Conservation (phyloP, 2,113 vertebrate species). For the Microcebus ravelobensis region DNA sequence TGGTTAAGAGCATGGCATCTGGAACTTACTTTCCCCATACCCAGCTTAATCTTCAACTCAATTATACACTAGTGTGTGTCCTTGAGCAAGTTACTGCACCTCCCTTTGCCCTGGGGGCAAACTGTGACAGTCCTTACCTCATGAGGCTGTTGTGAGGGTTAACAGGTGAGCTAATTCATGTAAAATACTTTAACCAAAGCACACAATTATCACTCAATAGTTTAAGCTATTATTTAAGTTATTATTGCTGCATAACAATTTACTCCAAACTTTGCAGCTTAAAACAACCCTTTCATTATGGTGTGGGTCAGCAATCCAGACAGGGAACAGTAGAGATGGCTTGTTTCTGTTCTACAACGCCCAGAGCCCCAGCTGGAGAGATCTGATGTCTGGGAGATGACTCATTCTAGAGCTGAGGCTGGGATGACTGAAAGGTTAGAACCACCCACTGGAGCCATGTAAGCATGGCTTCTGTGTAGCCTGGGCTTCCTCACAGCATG, state of each 20-base stretch:
- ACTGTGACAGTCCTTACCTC: background rate
- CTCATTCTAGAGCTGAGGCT: background rate
- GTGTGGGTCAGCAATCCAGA: background rate
- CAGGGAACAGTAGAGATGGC: background rate
- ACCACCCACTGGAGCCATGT: background rate
- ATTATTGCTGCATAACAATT: background rate
- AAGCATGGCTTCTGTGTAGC: background rate
- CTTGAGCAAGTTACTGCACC: background rate
- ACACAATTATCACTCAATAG: background rate
- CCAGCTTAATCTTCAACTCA: background rate
- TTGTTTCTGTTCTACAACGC: background rate
- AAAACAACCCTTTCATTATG: background rate
- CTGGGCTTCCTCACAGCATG: background rate
- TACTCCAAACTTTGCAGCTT: background rate
- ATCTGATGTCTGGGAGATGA: background rate
- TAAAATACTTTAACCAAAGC: background rate
- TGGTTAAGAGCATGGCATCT: accelerated
- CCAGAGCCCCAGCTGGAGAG: background rate
- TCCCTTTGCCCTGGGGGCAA: background rate
- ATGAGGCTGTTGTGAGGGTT: background rate
- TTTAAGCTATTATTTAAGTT: background rate
- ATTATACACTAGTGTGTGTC: no score
- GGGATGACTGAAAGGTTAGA: background rate
- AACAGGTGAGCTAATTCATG: background rate
- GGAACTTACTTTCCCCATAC: background rate